These are phyloP conservation scores for Synergus japonicus DNA, from an alignment of 2,888 invertebrate species.

Conservation along the genomic window DNA sequence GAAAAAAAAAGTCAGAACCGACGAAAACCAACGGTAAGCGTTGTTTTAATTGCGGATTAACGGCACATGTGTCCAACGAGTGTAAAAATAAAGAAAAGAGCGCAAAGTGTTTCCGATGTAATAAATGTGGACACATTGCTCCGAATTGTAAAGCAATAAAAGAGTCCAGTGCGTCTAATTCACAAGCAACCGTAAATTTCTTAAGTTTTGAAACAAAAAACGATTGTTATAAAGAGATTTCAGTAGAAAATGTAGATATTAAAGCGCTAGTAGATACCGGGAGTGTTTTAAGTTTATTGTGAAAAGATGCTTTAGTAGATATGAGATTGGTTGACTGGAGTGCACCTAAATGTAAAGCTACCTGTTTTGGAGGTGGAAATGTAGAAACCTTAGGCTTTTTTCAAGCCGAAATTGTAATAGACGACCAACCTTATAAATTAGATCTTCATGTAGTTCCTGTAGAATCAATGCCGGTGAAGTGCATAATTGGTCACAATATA, in stretches of 20 bases:
- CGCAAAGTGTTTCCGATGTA: constrained; percentile 50
- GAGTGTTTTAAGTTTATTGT: background rate
- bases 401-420: background rate
- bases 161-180: too few relatives aligned
- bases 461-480: background rate
- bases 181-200: constrained; percentile 55
- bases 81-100: constrained; percentile 53
- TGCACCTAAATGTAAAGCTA: background rate
- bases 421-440: too few relatives aligned
- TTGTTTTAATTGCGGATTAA: background rate
- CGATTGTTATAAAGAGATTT: background rate
- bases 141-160: background rate
- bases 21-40: background rate
- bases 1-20: background rate
- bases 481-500: constrained; percentile 15
- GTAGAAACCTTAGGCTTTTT: background rate
- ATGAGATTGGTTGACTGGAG: background rate
- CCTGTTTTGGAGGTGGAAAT: constrained; percentile 4
- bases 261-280: constrained; percentile 8
- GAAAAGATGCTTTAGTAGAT: background rate
- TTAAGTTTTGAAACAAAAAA: constrained; percentile 56
- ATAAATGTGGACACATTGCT: background rate
- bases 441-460: too few relatives aligned
- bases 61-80: background rate
- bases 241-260: background rate